Evolutionary conservation across 2,888 invertebrate species (phyloP).

Genomic region (Calliphora vomitoria): DNA sequence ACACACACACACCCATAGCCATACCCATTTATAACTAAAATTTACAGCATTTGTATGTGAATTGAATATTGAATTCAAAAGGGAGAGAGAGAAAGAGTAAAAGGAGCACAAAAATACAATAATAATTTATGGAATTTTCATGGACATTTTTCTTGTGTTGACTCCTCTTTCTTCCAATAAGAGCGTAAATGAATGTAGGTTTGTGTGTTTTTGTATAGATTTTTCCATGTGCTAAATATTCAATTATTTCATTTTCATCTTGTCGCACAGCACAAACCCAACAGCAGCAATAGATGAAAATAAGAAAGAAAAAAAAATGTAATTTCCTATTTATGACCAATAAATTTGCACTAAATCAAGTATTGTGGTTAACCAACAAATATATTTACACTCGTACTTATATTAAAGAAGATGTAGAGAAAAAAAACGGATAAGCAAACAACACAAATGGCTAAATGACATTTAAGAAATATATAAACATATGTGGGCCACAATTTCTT

Average conservation of each 20-base stretch:
- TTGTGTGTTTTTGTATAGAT: background rate
- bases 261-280: background rate
- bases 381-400: background rate
- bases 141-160: background rate
- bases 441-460: background rate
- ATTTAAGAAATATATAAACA: too few relatives aligned
- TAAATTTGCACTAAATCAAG: constrained; percentile 58
- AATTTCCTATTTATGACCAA: constrained; percentile 61
- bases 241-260: constrained; percentile 24
- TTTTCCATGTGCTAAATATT: constrained; percentile 16
- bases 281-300: background rate
- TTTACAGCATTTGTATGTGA: constrained; percentile 20
- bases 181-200: background rate
- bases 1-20: background rate
- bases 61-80: background rate
- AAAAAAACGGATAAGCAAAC: background rate
- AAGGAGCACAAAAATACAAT: background rate
- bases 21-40: constrained; percentile 2
- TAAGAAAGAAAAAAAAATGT: background rate
- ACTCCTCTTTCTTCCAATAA: background rate
- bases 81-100: background rate
- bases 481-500: background rate
- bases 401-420: background rate
- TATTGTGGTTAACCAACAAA: constrained; percentile 17
- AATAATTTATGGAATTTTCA: constrained; percentile 31